These are phyloP conservation scores for Aspidiotus rigidus DNA, from an alignment of 2,888 invertebrate genomes.

Conservation along the genomic window DNA sequence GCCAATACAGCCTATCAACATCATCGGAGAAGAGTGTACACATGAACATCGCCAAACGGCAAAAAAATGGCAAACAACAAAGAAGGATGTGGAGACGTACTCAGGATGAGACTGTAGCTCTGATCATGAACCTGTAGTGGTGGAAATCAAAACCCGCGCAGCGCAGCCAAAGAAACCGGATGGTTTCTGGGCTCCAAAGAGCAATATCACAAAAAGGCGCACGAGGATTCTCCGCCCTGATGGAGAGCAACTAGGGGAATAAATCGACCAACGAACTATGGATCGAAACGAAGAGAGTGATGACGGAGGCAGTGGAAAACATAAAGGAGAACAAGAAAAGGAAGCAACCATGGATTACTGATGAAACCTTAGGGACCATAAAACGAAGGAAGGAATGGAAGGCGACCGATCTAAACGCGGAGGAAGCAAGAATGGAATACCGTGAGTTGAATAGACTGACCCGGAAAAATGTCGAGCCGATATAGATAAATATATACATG, in stretches of 20 bases:
- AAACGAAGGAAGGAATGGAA: neutral
- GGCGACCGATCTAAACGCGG: neutral
- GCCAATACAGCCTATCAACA: constrained; percentile 1
- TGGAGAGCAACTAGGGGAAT: neutral
- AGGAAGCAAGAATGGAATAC: no score
- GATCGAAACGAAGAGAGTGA: neutral
- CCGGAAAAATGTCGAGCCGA: no score
- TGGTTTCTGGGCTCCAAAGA: neutral
- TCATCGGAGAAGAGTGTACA: neutral
- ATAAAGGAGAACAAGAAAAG: neutral
- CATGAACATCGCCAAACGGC: neutral
- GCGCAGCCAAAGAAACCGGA: neutral
- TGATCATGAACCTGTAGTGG: neutral
- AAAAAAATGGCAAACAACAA: neutral
- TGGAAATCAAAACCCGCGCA: neutral
- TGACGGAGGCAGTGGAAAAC: neutral
- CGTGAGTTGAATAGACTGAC: no score
- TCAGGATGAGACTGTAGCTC: neutral
- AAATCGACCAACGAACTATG: neutral
- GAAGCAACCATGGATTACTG: neutral
- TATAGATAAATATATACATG: no score
- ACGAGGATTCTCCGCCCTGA: neutral
- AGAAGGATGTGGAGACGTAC: neutral
- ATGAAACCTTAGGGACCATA: neutral
- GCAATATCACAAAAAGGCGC: neutral